Percentiles rank a stretch among this genome's conserved stretches.
Conservation (phyloP, 2,888 invertebrate species). For the Chymomyza fuscimana region DNA sequence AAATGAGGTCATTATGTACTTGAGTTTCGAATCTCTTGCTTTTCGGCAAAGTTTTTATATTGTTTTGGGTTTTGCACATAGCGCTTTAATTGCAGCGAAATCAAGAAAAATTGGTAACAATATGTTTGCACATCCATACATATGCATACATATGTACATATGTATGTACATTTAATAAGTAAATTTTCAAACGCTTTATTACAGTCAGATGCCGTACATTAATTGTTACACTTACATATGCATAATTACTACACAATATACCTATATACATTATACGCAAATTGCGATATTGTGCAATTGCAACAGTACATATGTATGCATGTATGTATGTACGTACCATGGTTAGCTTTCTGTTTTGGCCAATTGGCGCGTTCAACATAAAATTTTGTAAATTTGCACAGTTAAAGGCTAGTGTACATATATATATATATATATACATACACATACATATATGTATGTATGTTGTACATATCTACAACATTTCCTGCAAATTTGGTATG, state of each 20-base stretch:
- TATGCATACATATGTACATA: background rate
- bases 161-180: background rate
- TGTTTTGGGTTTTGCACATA: slow-evolving; percentile 11
- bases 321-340: too few species aligned
- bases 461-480: slow-evolving; percentile 16
- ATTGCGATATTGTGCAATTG: background rate
- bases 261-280: background rate
- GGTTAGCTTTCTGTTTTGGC: too few species aligned
- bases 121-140: slow-evolving; percentile 27
- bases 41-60: background rate
- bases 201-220: slow-evolving; percentile 2
- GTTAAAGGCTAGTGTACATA: background rate
- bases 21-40: slow-evolving; percentile 26
- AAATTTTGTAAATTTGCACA: background rate
- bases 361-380: background rate
- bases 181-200: slow-evolving; percentile 38
- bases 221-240: background rate
- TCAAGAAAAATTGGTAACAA: slow-evolving; percentile 19
- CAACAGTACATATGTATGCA: background rate
- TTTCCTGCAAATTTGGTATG: slow-evolving; percentile 65
- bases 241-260: background rate
- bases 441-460: background rate
- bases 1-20: slow-evolving; percentile 50
- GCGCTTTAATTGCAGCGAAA: slow-evolving; percentile 46
- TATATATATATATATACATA: background rate